Conservation (phyloP, 1,140 invertebrate species). For the Thaumetopoea pityocampa region DNA sequence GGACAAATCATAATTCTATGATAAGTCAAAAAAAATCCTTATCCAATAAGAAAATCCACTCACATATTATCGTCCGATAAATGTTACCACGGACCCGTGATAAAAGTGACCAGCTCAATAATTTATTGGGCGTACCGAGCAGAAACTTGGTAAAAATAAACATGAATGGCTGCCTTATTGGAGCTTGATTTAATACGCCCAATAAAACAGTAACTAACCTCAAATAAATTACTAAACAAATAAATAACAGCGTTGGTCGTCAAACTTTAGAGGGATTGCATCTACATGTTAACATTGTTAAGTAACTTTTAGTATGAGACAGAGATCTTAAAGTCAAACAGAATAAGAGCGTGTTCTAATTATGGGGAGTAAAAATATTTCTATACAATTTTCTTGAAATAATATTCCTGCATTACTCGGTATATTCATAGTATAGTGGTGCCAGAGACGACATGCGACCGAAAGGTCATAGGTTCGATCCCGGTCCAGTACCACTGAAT, state of each 20-base stretch:
- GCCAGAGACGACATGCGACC: no score
- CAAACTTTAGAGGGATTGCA: conserved; percentile 54
- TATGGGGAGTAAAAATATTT: no score
- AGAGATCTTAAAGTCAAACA: no score
- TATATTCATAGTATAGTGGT: no score
- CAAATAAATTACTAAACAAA: conserved; percentile 76
- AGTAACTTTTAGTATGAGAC: no score
- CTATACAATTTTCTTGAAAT: no score
- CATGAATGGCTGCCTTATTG: conserved; percentile 75
- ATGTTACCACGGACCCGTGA: conserved; percentile 59
- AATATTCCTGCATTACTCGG: no score
- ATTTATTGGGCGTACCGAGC: conserved; percentile 71
- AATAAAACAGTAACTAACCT: conserved; percentile 76
- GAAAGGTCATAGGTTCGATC: no score
- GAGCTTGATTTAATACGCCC: conserved; percentile 71
- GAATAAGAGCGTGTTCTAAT: no score
- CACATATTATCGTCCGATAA: conserved; percentile 54
- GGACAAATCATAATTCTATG: neutral
- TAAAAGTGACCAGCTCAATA: conserved; percentile 72
- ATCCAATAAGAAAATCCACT: conserved; percentile 32
- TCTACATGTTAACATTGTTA: conserved; percentile 48
- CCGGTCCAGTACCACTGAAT: no score
- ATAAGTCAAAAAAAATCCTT: neutral
- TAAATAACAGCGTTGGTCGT: conserved; percentile 69
- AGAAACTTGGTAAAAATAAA: conserved; percentile 75